Base-by-base conservation (phyloP, 2,888 invertebrate genomes). In the Coleophora deauratella region DNA sequence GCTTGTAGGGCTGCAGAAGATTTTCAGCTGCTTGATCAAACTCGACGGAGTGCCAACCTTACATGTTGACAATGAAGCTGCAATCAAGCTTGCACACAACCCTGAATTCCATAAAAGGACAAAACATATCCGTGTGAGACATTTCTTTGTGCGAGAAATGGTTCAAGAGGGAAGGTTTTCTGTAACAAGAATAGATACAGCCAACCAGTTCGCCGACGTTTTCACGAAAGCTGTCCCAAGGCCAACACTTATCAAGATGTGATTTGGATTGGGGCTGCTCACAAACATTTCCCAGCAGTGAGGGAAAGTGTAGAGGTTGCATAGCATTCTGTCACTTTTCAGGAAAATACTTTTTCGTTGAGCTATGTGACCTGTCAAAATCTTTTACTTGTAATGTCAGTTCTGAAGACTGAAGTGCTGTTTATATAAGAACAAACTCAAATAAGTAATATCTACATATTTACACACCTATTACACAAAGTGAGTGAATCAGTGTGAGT, bases 51-150 rank as follows among this genome's bases (percentile, higher is more conserved):
- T 33, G 4, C 33, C 33, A 9, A 33, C 9, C 8, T 14, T 34
- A n/a, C 27, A 31, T 31, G 35, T 40, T 3, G 34, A 42, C 27
- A 38, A 42, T 34, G 42, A 28, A 13, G 42, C 38, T 9, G 42
- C 30, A 2, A 14, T 37, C 3, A 33, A 15, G 15, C 9, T 41
- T 11, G 41, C 41, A 3, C 36, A 41, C 12, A 41, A 41, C 33
- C 41, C 37, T 9, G 41, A 37, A 33, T 32, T 41, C n/a, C 41
- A 41, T 27, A 41, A 35, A 27, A 11, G 37, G 30, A 41, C 37
- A 3, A 41, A 41, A 13, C 37, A 41, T 12, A 41, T 41, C 9
- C 21, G 36, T 3, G 13, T 37, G 4, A 10, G 41, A 11, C 41
- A 41, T 27, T 41, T 41, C 33, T 41, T 6, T 27, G 37, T 41